These are phyloP conservation scores for Urocolius indicus DNA, from an alignment of 2,113 vertebrate species.

Conservation along the genomic window DNA sequence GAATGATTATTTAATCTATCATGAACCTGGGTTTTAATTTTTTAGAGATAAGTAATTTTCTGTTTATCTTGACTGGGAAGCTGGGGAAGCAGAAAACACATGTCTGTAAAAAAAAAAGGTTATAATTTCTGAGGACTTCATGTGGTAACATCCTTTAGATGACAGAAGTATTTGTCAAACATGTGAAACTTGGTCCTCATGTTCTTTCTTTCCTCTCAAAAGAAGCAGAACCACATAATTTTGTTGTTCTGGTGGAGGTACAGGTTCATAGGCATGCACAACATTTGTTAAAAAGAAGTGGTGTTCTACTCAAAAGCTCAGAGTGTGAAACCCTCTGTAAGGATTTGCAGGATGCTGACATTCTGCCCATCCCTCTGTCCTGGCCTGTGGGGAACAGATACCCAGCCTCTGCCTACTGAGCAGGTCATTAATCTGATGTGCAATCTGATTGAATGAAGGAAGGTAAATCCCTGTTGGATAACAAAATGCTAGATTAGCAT, in stretches of 20 bases:
- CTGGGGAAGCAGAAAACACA: neutral
- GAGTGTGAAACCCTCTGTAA: neutral
- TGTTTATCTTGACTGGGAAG: neutral
- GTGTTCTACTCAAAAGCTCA: neutral
- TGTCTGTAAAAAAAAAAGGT: neutral
- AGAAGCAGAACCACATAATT: neutral
- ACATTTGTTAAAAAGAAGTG: neutral
- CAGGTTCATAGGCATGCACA: neutral
- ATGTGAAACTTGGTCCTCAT: neutral
- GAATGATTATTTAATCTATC: neutral
- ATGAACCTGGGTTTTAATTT: neutral
- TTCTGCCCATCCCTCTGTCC: neutral
- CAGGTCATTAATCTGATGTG: neutral
- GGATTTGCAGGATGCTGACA: neutral
- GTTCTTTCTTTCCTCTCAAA: neutral
- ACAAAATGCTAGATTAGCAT: constrained; percentile 26
- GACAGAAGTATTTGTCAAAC: neutral
- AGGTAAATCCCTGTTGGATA: constrained; percentile 10
- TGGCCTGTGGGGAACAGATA: neutral
- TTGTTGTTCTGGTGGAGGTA: neutral
- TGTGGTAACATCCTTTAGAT: neutral
- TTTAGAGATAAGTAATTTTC: neutral
- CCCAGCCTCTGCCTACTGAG: neutral
- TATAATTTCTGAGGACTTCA: neutral
- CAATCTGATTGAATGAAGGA: neutral